Evolutionary conservation across 2,113 vertebrate species (phyloP).

Genomic region (Nannospalax galili): DNA sequence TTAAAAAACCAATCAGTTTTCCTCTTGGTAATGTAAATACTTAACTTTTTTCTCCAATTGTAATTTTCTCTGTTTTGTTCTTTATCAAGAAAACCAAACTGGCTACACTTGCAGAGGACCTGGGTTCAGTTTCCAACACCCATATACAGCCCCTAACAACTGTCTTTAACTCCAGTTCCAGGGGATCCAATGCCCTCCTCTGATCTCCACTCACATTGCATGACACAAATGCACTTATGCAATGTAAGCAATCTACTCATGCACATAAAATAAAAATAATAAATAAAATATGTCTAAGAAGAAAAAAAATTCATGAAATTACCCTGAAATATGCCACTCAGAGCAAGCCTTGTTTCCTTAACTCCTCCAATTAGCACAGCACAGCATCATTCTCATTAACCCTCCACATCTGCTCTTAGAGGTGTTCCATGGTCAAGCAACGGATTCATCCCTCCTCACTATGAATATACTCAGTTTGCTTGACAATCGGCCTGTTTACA

Average conservation of each 20-base stretch:
- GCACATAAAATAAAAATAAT: too few species aligned
- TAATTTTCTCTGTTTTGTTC: background rate
- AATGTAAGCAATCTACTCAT: too few species aligned
- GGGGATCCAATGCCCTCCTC: too few species aligned
- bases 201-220: too few species aligned
- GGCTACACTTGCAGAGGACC: too few species aligned
- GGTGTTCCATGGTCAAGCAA: background rate
- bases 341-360: background rate
- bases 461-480: background rate
- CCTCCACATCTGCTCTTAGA: background rate
- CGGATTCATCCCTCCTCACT: background rate
- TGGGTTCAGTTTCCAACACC: too few species aligned
- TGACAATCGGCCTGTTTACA: background rate
- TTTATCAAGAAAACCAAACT: background rate
- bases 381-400: background rate
- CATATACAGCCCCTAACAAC: too few species aligned
- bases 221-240: too few species aligned
- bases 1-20: background rate
- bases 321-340: background rate
- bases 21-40: background rate
- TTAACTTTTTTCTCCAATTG: background rate
- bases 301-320: background rate
- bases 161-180: too few species aligned
- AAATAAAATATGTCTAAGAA: too few species aligned
- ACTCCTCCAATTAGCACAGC: accelerated